A percentile compares a stretch with the other conserved stretches of the same genome.
phyloP scores from a whole-genome alignment of 2,888 invertebrate genomes.

The Drepana falcataria region DNA sequence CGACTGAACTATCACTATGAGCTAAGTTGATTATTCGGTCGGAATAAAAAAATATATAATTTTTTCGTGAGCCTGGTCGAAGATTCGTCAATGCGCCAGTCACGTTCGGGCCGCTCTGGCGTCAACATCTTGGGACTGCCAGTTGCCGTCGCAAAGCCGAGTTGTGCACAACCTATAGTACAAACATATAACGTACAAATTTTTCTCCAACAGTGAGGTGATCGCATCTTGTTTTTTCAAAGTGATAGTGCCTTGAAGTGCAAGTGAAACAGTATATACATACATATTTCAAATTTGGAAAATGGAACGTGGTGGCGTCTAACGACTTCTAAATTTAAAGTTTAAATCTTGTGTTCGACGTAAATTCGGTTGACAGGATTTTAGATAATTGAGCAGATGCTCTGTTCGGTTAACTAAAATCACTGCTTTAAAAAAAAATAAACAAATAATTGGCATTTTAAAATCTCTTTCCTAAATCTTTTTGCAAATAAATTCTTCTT shows the following conservation, averaged over 20 bases:
- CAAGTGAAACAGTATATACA: slow-evolving; percentile 42
- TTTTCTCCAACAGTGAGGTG: slow-evolving; percentile 66
- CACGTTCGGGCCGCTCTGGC: slow-evolving; percentile 60
- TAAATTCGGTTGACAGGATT: slow-evolving; percentile 49
- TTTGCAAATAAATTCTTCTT: slow-evolving; percentile 52
- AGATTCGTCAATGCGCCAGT: slow-evolving; percentile 76
- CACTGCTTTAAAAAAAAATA: slow-evolving; percentile 15
- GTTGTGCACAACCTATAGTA: slow-evolving; percentile 74
- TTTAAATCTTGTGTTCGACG: slow-evolving; percentile 38
- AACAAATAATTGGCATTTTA: slow-evolving; percentile 31
- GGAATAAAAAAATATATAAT: slow-evolving; percentile 70
- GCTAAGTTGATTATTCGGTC: slow-evolving; percentile 72
- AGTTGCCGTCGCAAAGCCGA: slow-evolving; percentile 56
- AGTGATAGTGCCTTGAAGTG: slow-evolving; percentile 67
- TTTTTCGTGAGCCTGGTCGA: slow-evolving; percentile 70
- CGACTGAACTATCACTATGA: slow-evolving; percentile 74
- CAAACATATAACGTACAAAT: slow-evolving; percentile 72
- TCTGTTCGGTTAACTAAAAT: slow-evolving; percentile 59
- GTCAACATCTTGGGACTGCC: slow-evolving; percentile 60
- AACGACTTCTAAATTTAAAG: slow-evolving; percentile 36
- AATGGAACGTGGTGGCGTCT: slow-evolving; percentile 47
- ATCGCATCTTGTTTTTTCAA: slow-evolving; percentile 43
- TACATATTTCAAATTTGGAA: slow-evolving; percentile 18
- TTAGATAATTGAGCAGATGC: slow-evolving; percentile 53
- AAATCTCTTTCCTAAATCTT: slow-evolving; percentile 16